phyloP scores from a whole-genome alignment of 2,113 vertebrate genomes.

The Psettodes erumei region DNA sequence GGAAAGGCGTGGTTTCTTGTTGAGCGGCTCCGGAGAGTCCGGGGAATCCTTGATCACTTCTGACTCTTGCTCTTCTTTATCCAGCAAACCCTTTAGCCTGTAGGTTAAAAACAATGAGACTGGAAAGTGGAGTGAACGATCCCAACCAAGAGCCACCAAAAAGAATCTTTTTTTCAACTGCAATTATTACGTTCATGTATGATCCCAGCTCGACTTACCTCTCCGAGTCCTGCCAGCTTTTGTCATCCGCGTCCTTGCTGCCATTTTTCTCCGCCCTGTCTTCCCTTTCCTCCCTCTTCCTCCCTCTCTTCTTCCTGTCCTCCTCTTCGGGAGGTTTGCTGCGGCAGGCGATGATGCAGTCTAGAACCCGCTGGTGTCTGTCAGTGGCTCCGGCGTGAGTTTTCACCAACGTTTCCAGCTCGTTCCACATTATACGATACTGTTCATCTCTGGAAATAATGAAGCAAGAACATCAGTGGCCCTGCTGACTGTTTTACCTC shows the following conservation, averaged over 20 bases:
- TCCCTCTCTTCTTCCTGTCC: slow-evolving; percentile 94
- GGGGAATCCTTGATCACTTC: slow-evolving; percentile 98
- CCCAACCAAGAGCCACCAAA: too few relatives aligned
- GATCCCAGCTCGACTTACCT: slow-evolving; percentile 76
- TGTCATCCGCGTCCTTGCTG: slow-evolving; percentile 93
- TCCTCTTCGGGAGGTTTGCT: slow-evolving; percentile 98
- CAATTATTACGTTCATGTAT: too few relatives aligned
- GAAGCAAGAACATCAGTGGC: background rate
- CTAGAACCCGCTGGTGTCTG: slow-evolving; percentile 93
- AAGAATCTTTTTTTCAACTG: too few relatives aligned
- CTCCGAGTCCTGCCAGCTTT: slow-evolving; percentile 93
- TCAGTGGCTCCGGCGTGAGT: slow-evolving; percentile 92
- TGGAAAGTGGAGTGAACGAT: background rate
- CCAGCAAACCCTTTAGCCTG: slow-evolving; percentile 90
- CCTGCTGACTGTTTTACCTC: background rate
- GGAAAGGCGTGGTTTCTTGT: slow-evolving; percentile 93
- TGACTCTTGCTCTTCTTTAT: slow-evolving; percentile 93
- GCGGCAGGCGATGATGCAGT: slow-evolving; percentile 93
- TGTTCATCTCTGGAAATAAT: slow-evolving; percentile 89
- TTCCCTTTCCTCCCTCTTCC: slow-evolving; percentile 96
- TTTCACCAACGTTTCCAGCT: slow-evolving; percentile 95
- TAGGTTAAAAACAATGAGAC: background rate
- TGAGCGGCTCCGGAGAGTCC: slow-evolving; percentile 96
- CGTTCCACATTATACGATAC: slow-evolving; percentile 99
- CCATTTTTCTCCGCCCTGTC: slow-evolving; percentile 90